phyloP scores from a whole-genome alignment of 2,888 invertebrate genomes.

The Apodemia duryi region DNA sequence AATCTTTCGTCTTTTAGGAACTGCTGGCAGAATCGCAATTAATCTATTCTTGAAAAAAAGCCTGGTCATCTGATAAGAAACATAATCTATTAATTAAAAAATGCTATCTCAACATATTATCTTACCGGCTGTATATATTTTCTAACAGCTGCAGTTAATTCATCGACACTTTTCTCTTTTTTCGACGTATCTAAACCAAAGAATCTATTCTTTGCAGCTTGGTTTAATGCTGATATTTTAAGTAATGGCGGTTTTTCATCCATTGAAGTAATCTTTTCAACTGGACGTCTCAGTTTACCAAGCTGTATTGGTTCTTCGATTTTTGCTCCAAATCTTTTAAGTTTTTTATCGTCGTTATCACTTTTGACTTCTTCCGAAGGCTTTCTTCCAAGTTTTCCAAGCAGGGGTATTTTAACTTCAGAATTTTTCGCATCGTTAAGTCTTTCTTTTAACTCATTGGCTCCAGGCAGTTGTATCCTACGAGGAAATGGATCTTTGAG shows the following conservation, averaged over 20 bases:
- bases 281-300: conserved; percentile 57
- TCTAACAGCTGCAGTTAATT: conserved; percentile 63
- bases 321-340: conserved; percentile 53
- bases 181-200: conserved; percentile 58
- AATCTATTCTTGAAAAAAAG: no score
- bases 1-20: no score
- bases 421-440: conserved; percentile 55
- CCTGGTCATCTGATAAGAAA: no score
- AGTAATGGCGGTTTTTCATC: conserved; percentile 50
- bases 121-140: conserved; percentile 70
- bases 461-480: conserved; percentile 49
- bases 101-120: not conserved
- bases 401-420: conserved; percentile 54
- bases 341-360: conserved; percentile 51
- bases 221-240: conserved; percentile 61
- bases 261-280: conserved; percentile 44
- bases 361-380: conserved; percentile 54
- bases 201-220: conserved; percentile 68
- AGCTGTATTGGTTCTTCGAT: conserved; percentile 62
- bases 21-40: no score
- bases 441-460: conserved; percentile 48
- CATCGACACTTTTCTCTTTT: conserved; percentile 63
- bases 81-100: not conserved
- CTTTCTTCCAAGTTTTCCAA: conserved; percentile 59
- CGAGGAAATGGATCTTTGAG: conserved; percentile 49